Percentiles rank a stretch among this genome's conserved stretches.
phyloP scores from a whole-genome alignment of 2,113 vertebrate genomes.

The Delphinus delphis region DNA sequence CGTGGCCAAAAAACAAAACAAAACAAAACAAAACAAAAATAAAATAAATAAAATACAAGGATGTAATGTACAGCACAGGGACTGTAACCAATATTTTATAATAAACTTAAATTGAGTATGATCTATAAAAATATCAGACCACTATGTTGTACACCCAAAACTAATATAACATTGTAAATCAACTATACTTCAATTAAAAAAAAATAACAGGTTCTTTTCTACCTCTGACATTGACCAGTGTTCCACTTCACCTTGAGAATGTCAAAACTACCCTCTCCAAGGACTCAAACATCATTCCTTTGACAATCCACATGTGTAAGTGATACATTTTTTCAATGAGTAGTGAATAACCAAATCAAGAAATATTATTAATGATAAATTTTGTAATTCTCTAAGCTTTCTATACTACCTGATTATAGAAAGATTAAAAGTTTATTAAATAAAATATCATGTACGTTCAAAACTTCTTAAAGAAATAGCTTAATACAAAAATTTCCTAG shows the following conservation, averaged over 20 bases:
- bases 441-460: background rate
- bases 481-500: background rate
- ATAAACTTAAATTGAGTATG: background rate
- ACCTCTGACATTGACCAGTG: background rate
- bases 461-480: background rate
- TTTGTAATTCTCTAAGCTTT: background rate
- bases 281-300: background rate
- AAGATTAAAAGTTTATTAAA: background rate
- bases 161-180: background rate
- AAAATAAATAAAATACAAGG: background rate
- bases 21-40: background rate
- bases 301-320: background rate
- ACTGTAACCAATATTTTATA: background rate
- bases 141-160: background rate
- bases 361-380: background rate
- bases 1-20: background rate
- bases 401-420: background rate
- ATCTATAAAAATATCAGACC: background rate
- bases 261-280: background rate
- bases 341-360: background rate
- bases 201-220: background rate
- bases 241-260: slow-evolving; percentile 10
- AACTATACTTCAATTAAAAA: background rate
- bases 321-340: background rate
- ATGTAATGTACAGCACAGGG: background rate